A percentile compares a stretch with the other conserved stretches of the same genome.
Evolutionary conservation across 2,888 invertebrate genomes (phyloP).

Genomic region (Lasioglossum villosulum): DNA sequence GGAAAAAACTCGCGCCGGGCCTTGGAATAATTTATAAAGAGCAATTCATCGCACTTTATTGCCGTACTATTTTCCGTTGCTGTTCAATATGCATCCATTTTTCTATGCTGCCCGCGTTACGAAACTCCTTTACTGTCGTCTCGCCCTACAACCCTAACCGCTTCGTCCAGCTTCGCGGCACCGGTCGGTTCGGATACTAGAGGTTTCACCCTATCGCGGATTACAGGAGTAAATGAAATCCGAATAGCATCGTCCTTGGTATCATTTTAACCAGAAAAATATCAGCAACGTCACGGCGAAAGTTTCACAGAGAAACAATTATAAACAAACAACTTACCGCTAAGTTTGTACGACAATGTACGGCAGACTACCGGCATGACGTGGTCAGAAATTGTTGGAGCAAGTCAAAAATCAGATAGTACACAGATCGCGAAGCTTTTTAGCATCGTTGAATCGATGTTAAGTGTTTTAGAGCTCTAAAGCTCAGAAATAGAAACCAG

Average conservation of each 20-base stretch:
- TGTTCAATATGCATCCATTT: constrained; percentile 48
- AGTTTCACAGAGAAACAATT: neutral
- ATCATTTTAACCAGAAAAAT: neutral
- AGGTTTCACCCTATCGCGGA: neutral
- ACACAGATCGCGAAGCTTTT: neutral
- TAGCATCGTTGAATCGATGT: neutral
- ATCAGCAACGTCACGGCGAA: neutral
- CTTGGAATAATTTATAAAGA: constrained; percentile 58
- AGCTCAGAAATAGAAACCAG: constrained; percentile 11
- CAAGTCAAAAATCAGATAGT: neutral
- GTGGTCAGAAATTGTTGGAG: neutral
- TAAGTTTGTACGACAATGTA: neutral
- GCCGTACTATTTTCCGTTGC: constrained; percentile 26
- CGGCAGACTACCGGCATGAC: neutral
- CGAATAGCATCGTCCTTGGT: neutral
- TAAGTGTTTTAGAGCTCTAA: neutral
- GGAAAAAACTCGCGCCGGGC: constrained; percentile 20
- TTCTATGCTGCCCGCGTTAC: constrained; percentile 25
- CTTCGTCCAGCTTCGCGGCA: neutral
- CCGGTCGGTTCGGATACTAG: neutral
- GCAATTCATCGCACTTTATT: constrained; percentile 44
- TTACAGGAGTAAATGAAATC: neutral
- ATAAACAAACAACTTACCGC: neutral
- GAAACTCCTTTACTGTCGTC: constrained; percentile 31
- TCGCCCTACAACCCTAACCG: neutral